Evolutionary conservation across 1,140 invertebrate genomes (phyloP).

Genomic region (Apis cerana): DNA sequence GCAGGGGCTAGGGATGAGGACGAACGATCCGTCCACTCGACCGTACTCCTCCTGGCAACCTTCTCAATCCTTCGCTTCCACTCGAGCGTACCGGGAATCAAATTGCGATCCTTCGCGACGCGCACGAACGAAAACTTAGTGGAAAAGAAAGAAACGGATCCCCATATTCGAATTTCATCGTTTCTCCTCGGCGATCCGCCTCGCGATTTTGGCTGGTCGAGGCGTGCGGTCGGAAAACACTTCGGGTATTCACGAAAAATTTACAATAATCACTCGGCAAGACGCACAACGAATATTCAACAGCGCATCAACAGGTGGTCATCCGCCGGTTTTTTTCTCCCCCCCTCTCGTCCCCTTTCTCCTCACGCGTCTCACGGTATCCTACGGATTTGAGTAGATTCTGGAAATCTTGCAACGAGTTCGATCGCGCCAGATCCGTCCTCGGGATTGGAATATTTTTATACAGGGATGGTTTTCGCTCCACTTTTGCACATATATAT

Average conservation of each 20-base stretch:
- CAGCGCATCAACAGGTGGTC: slow-evolving; percentile 68
- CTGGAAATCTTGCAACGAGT: slow-evolving; percentile 31
- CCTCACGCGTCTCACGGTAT: slow-evolving; percentile 42
- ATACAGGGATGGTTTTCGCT: too few species aligned
- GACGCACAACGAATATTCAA: slow-evolving; percentile 66
- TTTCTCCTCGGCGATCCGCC: background rate
- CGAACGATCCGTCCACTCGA: slow-evolving; percentile 59
- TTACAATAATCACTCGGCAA: slow-evolving; percentile 65
- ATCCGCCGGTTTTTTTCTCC: slow-evolving; percentile 45
- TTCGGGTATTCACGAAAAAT: slow-evolving; percentile 41
- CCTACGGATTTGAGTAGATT: slow-evolving; percentile 50
- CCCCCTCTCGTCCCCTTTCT: slow-evolving; percentile 5
- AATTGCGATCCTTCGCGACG: slow-evolving; percentile 46
- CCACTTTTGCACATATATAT: too few species aligned
- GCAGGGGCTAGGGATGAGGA: slow-evolving; percentile 29
- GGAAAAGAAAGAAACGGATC: too few species aligned
- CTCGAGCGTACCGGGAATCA: slow-evolving; percentile 46
- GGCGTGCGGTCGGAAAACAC: background rate
- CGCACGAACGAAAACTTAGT: background rate
- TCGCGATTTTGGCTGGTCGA: background rate
- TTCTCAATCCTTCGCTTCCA: slow-evolving; percentile 51
- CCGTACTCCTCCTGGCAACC: slow-evolving; percentile 49
- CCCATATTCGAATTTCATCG: background rate
- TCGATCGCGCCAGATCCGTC: background rate
- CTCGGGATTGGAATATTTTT: background rate